Percentiles rank a stretch among this genome's conserved stretches.
Evolutionary conservation across 2,113 vertebrate species (phyloP).

Genomic region (Calidris pugnax): DNA sequence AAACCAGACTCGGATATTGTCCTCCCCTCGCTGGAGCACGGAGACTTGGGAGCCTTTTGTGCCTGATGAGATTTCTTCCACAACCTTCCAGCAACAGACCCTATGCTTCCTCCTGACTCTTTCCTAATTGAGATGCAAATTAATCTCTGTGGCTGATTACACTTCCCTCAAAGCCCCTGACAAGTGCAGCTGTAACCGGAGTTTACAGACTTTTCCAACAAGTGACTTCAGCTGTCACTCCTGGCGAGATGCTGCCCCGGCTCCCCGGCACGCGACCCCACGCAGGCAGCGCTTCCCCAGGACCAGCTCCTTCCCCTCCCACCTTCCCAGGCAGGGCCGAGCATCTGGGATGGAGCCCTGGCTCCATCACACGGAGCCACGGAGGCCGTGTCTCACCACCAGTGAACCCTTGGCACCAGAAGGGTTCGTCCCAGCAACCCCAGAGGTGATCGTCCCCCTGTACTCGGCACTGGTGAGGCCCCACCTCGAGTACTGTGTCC

Average conservation of each 20-base stretch:
- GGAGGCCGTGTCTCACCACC: rapidly evolving
- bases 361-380: rapidly evolving
- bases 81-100: conserved; percentile 79
- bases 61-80: conserved; percentile 86
- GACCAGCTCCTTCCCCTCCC: background rate
- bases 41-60: conserved; percentile 81
- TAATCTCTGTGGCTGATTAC: conserved; percentile 93
- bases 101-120: conserved; percentile 80
- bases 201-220: conserved; percentile 83
- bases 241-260: conserved; percentile 48
- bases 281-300: background rate
- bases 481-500: no score
- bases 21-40: conserved; percentile 81
- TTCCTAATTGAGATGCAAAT: conserved; percentile 95
- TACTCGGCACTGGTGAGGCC: no score
- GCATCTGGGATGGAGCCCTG: background rate
- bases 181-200: conserved; percentile 93
- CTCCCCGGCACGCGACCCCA: background rate
- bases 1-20: conserved; percentile 83
- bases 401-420: rapidly evolving
- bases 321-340: rapidly evolving
- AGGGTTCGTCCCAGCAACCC: no score
- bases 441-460: no score
- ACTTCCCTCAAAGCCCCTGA: conserved; percentile 90
- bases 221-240: conserved; percentile 82